These are phyloP conservation scores for Aricia agestis DNA, from an alignment of 1,140 invertebrate species.

Conservation along the genomic window DNA sequence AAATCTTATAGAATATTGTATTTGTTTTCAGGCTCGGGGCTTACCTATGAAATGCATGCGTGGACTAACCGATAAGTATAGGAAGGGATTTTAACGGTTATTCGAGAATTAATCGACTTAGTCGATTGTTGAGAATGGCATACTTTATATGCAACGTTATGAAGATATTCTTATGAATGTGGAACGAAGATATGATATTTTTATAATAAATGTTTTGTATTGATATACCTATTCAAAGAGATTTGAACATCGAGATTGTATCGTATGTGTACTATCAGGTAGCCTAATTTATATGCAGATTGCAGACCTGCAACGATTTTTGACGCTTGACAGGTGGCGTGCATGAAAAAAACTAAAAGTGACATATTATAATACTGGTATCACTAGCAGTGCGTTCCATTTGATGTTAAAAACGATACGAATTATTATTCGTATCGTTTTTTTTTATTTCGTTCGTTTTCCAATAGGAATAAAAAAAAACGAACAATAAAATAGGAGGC, in stretches of 20 bases:
- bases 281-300: slow-evolving; percentile 27
- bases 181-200: slow-evolving; percentile 1
- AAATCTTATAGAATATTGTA: slow-evolving; percentile 19
- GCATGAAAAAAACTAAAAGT: too few species aligned
- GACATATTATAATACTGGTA: too few species aligned
- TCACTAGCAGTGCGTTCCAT: too few species aligned
- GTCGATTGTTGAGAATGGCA: neutral
- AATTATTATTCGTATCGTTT: too few species aligned
- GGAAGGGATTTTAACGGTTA: neutral
- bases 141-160: neutral
- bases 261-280: neutral
- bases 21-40: slow-evolving; percentile 66
- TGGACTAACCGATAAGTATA: slow-evolving; percentile 55
- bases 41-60: slow-evolving; percentile 67
- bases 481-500: too few species aligned
- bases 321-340: too few species aligned
- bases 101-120: neutral
- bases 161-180: neutral
- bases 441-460: too few species aligned
- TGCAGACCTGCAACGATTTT: too few species aligned
- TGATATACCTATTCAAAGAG: neutral
- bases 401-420: too few species aligned
- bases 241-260: neutral
- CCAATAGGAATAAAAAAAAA: too few species aligned
- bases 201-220: neutral